Evolutionary conservation across 2,113 vertebrate species (phyloP).

Genomic region (Phrynocephalus versicolor): DNA sequence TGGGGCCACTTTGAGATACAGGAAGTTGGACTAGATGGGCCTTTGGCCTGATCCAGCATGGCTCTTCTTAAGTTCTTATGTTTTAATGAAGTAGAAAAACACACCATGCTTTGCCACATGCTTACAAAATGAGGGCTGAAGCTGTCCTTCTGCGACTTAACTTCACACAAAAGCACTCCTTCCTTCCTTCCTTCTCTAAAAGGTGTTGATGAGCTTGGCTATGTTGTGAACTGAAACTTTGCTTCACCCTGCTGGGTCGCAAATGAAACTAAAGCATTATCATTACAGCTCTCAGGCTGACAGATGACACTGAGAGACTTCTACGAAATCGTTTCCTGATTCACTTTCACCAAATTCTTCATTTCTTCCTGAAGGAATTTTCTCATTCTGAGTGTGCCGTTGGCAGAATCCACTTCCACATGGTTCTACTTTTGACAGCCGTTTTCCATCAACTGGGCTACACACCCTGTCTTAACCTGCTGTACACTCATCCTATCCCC

Average conservation of each 20-base stretch:
- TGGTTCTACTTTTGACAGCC: constrained; percentile 45
- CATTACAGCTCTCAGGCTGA: background rate
- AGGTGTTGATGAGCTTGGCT: background rate
- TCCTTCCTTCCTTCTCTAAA: background rate
- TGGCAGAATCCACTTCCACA: background rate
- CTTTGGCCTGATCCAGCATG: no score
- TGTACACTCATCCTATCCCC: constrained; percentile 41
- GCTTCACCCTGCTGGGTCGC: background rate
- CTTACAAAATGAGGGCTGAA: background rate
- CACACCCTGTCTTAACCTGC: constrained; percentile 56
- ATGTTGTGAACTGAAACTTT: background rate
- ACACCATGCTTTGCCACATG: no score
- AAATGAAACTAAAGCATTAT: background rate
- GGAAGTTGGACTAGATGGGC: no score
- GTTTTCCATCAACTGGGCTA: constrained; percentile 45
- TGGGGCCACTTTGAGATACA: no score
- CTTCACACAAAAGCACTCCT: background rate
- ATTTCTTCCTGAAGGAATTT: constrained; percentile 37
- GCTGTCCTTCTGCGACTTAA: background rate
- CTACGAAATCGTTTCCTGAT: constrained; percentile 17
- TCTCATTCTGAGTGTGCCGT: constrained; percentile 19
- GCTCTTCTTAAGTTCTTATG: no score
- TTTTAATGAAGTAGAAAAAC: no score
- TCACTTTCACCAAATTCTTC: constrained; percentile 33
- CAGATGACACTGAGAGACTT: constrained; percentile 29